Percentiles rank a stretch among this genome's conserved stretches.
These are phyloP conservation scores for Cydia pomonella DNA, from an alignment of 1,140 invertebrate species.

Conservation along the genomic window DNA sequence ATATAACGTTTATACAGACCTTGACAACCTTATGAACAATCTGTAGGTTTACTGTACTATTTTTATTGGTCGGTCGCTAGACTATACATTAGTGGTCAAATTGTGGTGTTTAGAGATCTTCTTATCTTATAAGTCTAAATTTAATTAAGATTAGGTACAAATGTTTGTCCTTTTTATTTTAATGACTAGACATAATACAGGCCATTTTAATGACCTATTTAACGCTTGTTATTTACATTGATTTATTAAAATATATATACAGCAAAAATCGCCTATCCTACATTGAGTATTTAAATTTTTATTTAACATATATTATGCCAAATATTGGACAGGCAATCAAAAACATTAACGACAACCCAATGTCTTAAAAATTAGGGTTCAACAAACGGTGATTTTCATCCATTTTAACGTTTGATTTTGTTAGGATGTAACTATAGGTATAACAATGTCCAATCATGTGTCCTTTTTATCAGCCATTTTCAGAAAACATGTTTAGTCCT, in stretches of 20 bases:
- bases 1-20: too few relatives aligned
- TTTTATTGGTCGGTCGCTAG: too few relatives aligned
- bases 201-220: conserved; percentile 12
- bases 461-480: too few relatives aligned
- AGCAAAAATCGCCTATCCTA: conserved; percentile 7
- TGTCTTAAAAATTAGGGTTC: background rate
- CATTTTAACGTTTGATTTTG: background rate
- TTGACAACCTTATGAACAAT: too few relatives aligned
- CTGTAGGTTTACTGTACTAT: too few relatives aligned
- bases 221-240: conserved; percentile 11
- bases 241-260: conserved; percentile 20
- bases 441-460: too few relatives aligned
- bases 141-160: conserved; percentile 1
- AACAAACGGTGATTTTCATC: background rate
- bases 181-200: conserved; percentile 33
- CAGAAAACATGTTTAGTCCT: too few relatives aligned
- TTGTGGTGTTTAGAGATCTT: too few relatives aligned
- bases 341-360: background rate
- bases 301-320: background rate
- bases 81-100: too few relatives aligned
- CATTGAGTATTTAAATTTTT: conserved; percentile 20
- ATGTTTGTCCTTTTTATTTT: background rate
- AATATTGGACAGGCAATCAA: background rate
- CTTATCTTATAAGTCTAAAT: background rate
- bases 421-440: background rate